Conservation (phyloP, 1,140 invertebrate species). For the Listronotus oregonensis region DNA sequence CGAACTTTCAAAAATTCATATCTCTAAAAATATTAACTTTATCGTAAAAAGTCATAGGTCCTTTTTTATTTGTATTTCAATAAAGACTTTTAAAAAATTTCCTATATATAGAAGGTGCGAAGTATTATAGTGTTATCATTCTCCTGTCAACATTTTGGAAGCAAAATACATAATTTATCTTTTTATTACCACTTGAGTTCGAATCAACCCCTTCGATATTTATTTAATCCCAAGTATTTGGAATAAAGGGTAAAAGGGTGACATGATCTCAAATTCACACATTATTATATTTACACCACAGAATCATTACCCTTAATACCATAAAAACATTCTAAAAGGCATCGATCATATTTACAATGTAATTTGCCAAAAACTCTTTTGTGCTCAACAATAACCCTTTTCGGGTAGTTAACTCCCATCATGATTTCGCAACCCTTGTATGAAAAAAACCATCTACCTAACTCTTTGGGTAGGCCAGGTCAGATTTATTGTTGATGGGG, state of each 20-base stretch:
- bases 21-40: too few relatives aligned
- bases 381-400: slow-evolving; percentile 26
- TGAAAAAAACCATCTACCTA: slow-evolving; percentile 6
- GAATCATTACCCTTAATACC: slow-evolving; percentile 30
- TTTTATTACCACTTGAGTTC: too few relatives aligned
- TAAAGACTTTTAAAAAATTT: too few relatives aligned
- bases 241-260: background rate
- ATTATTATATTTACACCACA: slow-evolving; percentile 22
- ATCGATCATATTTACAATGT: slow-evolving; percentile 31
- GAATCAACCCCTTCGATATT: too few relatives aligned
- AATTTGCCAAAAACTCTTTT: slow-evolving; percentile 32
- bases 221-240: too few relatives aligned
- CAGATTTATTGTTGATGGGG: slow-evolving; percentile 4
- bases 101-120: too few relatives aligned
- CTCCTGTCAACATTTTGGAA: too few relatives aligned
- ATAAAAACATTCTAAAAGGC: slow-evolving; percentile 26
- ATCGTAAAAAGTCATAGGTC: too few relatives aligned
- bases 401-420: slow-evolving; percentile 16
- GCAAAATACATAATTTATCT: too few relatives aligned
- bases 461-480: slow-evolving; percentile 15
- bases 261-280: background rate
- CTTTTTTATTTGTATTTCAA: too few relatives aligned
- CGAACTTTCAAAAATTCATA: too few relatives aligned
- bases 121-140: too few relatives aligned
- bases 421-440: slow-evolving; percentile 19